A percentile compares a stretch with the other conserved stretches of the same genome.
phyloP scores from a whole-genome alignment of 2,888 invertebrate genomes.

The Ommatoiulus sabulosus region DNA sequence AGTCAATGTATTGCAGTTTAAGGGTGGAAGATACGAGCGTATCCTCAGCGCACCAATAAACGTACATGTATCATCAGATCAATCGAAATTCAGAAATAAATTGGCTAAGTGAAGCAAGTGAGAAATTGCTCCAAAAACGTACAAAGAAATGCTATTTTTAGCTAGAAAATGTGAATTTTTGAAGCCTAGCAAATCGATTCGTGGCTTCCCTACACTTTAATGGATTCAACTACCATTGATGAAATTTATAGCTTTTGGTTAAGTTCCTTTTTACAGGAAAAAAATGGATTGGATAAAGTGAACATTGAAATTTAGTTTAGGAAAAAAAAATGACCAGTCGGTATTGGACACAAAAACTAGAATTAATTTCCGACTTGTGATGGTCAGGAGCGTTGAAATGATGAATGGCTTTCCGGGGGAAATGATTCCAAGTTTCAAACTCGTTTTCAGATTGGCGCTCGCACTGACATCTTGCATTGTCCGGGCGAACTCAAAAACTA shows the following conservation, averaged over 20 bases:
- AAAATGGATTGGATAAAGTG: not conserved
- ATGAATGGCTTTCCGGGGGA: not conserved
- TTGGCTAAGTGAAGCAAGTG: not conserved
- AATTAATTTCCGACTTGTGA: not conserved
- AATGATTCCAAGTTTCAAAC: constrained; percentile 9
- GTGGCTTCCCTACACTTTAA: not conserved
- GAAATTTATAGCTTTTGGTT: not conserved
- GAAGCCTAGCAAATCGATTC: not conserved
- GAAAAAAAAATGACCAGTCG: not conserved
- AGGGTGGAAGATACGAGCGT: too few species aligned
- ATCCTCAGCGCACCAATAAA: not conserved
- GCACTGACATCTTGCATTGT: constrained; percentile 22
- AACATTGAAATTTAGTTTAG: constrained; percentile 13
- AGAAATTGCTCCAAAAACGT: not conserved
- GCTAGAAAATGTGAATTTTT: not conserved
- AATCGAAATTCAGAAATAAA: not conserved
- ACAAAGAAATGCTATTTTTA: not conserved
- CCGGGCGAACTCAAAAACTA: not conserved
- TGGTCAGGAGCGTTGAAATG: not conserved
- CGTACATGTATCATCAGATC: not conserved
- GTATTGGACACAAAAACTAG: constrained; percentile 25
- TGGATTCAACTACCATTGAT: not conserved
- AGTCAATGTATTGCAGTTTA: too few species aligned
- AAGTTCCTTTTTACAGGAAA: not conserved
- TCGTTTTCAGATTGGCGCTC: not conserved